Evolutionary conservation across 2,113 vertebrate species (phyloP), one percentile per base, ranked within the genome.

Genomic region (Tychaedon coryphoeus): DNA sequence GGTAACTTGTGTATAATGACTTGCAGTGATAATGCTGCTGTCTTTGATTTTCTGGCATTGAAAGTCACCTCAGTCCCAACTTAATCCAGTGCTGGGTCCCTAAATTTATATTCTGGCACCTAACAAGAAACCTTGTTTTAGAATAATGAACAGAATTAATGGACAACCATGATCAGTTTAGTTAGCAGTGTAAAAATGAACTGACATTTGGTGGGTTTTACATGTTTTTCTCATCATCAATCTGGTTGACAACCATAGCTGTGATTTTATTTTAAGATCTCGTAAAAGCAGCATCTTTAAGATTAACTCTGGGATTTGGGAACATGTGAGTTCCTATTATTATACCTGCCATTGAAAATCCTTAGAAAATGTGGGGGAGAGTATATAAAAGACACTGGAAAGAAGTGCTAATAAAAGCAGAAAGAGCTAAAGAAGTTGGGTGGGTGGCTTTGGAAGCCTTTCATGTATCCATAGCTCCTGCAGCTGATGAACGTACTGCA

Each of bases 401-500:
- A 93, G 45, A 90, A 86, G 33, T 67, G 72, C 75, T 90, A 88
- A 95, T 86, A 93, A 87, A 94, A 92, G 81, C 57, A 86, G 47
- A 74, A 26, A 0, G 0, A 51, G 86, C 79, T 94, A 62, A 83
- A 92, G 88, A 72, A 90, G 71, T 70, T 70, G 40, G 50, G 78
- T 88, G 64, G 82, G 78, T 86, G 56, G 54, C 36, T 78, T 92
- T 94, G 60, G 72, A 92, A 97, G 60, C 54, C 61, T 62, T 82
- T 90, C 53, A 72, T 8, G n/a, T 66, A 87, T 47, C 77, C 74
- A 48, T 69, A 85, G 43, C 48, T 95, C 70, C 85, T 72, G 70
- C 53, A 85, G 81, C 66, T 90, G 77, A 88, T 92, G 53, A 94
- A 95, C 18, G 57, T 67, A 64, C 57, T 79, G 66, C 69, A 82